Conservation (phyloP, 2,888 invertebrate species). For the Patella depressa region DNA sequence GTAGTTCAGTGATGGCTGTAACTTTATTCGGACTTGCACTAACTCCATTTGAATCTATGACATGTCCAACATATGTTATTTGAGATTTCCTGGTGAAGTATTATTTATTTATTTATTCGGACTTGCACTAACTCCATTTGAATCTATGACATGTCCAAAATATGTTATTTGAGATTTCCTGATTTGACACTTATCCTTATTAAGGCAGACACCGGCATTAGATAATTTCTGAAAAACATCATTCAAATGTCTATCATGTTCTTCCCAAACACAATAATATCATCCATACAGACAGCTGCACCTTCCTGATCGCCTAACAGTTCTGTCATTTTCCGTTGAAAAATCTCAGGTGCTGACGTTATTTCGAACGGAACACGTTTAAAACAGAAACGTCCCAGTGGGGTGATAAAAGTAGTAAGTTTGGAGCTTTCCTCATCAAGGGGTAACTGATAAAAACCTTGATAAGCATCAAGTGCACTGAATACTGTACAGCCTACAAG, state of each 20-base stretch:
- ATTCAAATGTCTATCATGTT: slow-evolving; percentile 24
- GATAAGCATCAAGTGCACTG: slow-evolving; percentile 35
- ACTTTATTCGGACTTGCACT: slow-evolving; percentile 15
- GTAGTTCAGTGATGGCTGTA: slow-evolving; percentile 25
- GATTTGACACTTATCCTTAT: slow-evolving; percentile 28
- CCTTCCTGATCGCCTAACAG: slow-evolving; percentile 25
- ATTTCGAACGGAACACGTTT: slow-evolving; percentile 31
- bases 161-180: slow-evolving; percentile 18
- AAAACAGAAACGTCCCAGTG: slow-evolving; percentile 25
- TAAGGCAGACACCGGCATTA: slow-evolving; percentile 21
- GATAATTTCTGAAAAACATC: slow-evolving; percentile 24
- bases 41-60: not conserved
- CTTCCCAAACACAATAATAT: slow-evolving; percentile 32
- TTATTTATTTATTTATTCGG: too few relatives aligned
- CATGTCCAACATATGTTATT: too few relatives aligned
- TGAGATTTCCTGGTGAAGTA: too few relatives aligned
- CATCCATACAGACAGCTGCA: slow-evolving; percentile 29
- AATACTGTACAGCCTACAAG: slow-evolving; percentile 36
- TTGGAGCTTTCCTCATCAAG: slow-evolving; percentile 29
- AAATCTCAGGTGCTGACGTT: slow-evolving; percentile 31
- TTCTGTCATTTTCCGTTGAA: slow-evolving; percentile 31
- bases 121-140: not conserved
- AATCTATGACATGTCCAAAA: not conserved
- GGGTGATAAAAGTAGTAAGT: slow-evolving; percentile 32
- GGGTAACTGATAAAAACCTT: slow-evolving; percentile 41